Conservation (phyloP, 1,140 invertebrate species). For the Trichonephila inaurata region DNA sequence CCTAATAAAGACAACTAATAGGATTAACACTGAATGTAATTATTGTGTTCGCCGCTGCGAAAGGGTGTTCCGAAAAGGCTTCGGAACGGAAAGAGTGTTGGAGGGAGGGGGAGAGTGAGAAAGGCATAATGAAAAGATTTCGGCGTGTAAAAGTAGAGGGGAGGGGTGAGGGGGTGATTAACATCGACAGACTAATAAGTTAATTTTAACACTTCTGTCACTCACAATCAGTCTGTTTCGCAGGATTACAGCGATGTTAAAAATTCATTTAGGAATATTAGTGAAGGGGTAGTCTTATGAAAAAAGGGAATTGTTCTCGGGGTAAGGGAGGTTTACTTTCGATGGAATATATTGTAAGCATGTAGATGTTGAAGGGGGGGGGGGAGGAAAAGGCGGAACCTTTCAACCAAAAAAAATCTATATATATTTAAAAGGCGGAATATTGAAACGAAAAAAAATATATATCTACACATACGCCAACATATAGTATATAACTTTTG, state of each 20-base stretch:
- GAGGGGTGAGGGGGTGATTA: neutral
- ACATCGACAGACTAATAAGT: neutral
- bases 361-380: neutral
- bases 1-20: conserved; percentile 38
- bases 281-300: too few relatives aligned
- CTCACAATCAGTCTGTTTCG: neutral
- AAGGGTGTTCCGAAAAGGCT: neutral
- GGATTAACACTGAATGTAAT: conserved; percentile 33
- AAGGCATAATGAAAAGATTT: neutral
- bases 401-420: too few relatives aligned
- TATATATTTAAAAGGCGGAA: too few relatives aligned
- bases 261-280: neutral
- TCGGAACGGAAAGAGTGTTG: neutral
- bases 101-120: neutral
- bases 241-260: neutral
- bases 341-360: neutral
- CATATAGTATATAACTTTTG: too few relatives aligned
- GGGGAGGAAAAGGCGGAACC: neutral
- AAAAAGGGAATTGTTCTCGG: neutral
- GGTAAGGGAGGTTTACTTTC: neutral
- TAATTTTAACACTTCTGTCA: conserved; percentile 16
- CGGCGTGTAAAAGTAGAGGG: neutral
- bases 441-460: too few relatives aligned
- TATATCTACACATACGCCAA: too few relatives aligned
- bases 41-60: neutral